phyloP scores from a whole-genome alignment of 2,113 vertebrate species.

The Epinephelus lanceolatus region DNA sequence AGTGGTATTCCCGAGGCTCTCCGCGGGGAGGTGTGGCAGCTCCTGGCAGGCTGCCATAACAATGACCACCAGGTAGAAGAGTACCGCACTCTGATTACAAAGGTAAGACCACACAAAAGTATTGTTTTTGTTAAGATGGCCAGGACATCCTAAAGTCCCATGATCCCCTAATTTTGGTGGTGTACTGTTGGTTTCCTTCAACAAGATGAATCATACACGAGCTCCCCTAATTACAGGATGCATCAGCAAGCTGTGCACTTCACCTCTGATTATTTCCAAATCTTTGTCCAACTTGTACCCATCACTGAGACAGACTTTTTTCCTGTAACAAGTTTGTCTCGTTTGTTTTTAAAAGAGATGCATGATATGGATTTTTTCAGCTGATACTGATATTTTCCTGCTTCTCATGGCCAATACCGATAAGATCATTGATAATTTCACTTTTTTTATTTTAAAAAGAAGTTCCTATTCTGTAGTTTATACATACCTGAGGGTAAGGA shows the following conservation, averaged over 20 bases:
- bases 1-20: constrained; percentile 97
- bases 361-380: too few relatives aligned
- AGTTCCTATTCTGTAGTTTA: too few relatives aligned
- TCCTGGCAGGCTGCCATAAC: constrained; percentile 98
- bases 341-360: not conserved
- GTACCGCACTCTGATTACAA: constrained; percentile 98
- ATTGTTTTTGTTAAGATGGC: not conserved
- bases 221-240: not conserved
- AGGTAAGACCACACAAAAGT: constrained; percentile 84
- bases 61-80: constrained; percentile 98
- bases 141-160: not conserved
- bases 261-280: constrained; percentile 11
- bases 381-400: too few relatives aligned
- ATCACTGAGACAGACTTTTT: not conserved
- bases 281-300: not conserved
- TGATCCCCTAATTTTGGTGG: constrained; percentile 1
- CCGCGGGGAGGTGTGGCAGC: constrained; percentile 97
- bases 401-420: too few relatives aligned
- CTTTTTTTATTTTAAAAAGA: too few relatives aligned
- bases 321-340: not conserved
- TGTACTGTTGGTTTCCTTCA: not conserved
- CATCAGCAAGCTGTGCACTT: not conserved
- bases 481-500: too few relatives aligned
- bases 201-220: not conserved
- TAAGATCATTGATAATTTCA: too few relatives aligned